Conservation (phyloP, 2,888 invertebrate species). For the Lampropteryx suffumata region DNA sequence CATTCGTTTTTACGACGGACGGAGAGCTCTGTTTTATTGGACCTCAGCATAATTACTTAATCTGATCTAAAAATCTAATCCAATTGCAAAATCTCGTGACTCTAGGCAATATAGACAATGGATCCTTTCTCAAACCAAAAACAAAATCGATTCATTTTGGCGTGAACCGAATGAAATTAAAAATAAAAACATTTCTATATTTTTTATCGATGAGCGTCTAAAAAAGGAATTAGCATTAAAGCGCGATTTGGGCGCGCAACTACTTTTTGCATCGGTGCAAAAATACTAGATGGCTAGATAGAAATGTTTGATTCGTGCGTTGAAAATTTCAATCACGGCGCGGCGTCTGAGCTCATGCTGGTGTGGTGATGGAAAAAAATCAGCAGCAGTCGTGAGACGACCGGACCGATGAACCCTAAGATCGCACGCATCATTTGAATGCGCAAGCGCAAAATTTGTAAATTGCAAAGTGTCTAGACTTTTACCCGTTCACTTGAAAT, state of each 20-base stretch:
- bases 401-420: slow-evolving; percentile 70
- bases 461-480: slow-evolving; percentile 75
- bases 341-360: slow-evolving; percentile 53
- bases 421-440: slow-evolving; percentile 74
- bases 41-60: slow-evolving; percentile 30
- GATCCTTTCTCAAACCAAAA: slow-evolving; percentile 23
- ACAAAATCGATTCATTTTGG: slow-evolving; percentile 39
- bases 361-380: slow-evolving; percentile 52
- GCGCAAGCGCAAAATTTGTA: slow-evolving; percentile 74
- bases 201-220: slow-evolving; percentile 30
- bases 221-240: slow-evolving; percentile 58
- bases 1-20: slow-evolving; percentile 52
- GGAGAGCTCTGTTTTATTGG: slow-evolving; percentile 37
- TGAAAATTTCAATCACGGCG: slow-evolving; percentile 71
- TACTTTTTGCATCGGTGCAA: slow-evolving; percentile 70
- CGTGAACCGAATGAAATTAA: slow-evolving; percentile 58
- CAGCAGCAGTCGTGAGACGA: slow-evolving; percentile 53
- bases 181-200: slow-evolving; percentile 53
- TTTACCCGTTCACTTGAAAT: slow-evolving; percentile 56
- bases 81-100: slow-evolving; percentile 32
- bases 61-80: slow-evolving; percentile 27
- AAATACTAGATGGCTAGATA: slow-evolving; percentile 57
- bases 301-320: slow-evolving; percentile 58
- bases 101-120: slow-evolving; percentile 26
- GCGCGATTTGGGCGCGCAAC: slow-evolving; percentile 50